These are phyloP conservation scores for Cololabis saira DNA, from an alignment of 2,113 vertebrate species.

Conservation along the genomic window DNA sequence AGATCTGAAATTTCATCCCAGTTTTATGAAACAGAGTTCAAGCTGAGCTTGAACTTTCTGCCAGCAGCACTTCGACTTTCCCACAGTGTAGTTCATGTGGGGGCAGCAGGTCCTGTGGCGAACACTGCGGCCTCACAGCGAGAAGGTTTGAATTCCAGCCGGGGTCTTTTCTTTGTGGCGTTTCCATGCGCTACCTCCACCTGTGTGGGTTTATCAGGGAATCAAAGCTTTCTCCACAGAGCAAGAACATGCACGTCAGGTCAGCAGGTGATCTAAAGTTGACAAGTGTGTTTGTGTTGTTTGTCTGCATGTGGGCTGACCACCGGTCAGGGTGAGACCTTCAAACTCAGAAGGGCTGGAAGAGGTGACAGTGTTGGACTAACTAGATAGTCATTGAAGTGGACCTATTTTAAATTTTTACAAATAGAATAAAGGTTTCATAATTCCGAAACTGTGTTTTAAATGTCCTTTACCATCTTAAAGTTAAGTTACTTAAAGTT, in stretches of 20 bases:
- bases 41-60: slow-evolving; percentile 42
- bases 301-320: no score
- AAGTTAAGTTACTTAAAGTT: no score
- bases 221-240: neutral
- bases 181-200: neutral
- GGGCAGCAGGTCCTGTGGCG: neutral
- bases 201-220: neutral
- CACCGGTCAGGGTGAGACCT: no score
- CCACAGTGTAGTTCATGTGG: slow-evolving; percentile 31
- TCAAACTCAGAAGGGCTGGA: no score
- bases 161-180: neutral
- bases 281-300: no score
- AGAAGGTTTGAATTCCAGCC: neutral
- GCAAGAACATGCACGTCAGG: neutral
- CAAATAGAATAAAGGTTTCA: no score
- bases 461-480: no score
- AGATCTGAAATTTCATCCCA: slow-evolving; percentile 48
- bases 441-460: no score
- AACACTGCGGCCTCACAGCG: neutral
- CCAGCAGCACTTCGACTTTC: slow-evolving; percentile 40
- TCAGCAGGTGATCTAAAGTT: no score
- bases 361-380: no score
- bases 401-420: no score
- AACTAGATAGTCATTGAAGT: no score
- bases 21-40: slow-evolving; percentile 32